These are phyloP conservation scores for Cheilosia scutellata DNA, from an alignment of 2,888 invertebrate genomes.

Conservation along the genomic window DNA sequence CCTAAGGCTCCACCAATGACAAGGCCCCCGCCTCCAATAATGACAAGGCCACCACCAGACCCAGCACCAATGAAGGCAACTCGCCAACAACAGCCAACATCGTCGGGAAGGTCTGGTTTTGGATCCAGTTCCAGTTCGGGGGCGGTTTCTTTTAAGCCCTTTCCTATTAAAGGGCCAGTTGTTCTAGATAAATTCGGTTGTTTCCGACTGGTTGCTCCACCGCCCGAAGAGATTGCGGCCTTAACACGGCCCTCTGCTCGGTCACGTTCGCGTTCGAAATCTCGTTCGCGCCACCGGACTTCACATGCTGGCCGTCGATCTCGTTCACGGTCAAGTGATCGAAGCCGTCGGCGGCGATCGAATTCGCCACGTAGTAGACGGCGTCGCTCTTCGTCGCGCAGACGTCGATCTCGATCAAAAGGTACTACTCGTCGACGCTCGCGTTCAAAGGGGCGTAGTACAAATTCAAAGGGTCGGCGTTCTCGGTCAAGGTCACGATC, in stretches of 20 bases:
- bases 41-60: constrained; percentile 3
- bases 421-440: constrained; percentile 83
- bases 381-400: constrained; percentile 59
- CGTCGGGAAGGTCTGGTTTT: constrained; percentile 20
- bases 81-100: not conserved
- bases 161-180: constrained; percentile 84
- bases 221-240: constrained; percentile 78
- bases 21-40: constrained; percentile 1
- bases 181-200: constrained; percentile 91
- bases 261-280: constrained; percentile 74
- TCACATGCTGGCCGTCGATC: constrained; percentile 77
- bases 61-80: not conserved
- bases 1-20: constrained; percentile 77
- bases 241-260: constrained; percentile 44
- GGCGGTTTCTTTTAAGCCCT: constrained; percentile 75
- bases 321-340: constrained; percentile 55
- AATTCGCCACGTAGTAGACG: constrained; percentile 68
- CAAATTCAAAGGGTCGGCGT: not conserved
- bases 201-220: constrained; percentile 87
- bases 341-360: constrained; percentile 54
- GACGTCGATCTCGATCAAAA: constrained; percentile 44
- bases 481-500: constrained; percentile 16
- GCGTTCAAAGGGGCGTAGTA: constrained; percentile 82
- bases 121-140: constrained; percentile 20
- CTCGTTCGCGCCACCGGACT: constrained; percentile 60